Evolutionary conservation across 1,140 invertebrate species (phyloP).

Genomic region (Ctenoplectra terminalis): DNA sequence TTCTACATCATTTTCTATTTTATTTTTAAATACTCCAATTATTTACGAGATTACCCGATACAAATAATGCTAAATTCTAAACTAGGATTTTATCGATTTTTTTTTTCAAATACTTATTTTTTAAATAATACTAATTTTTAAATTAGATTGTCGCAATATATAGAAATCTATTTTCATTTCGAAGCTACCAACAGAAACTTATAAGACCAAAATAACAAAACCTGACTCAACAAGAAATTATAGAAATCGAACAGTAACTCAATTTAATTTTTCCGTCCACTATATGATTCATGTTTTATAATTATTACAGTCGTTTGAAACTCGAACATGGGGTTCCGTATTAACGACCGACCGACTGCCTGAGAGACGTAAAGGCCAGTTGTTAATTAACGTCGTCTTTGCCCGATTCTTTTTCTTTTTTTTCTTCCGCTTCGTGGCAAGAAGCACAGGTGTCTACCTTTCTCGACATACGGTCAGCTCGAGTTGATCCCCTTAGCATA

Average conservation of each 20-base stretch:
- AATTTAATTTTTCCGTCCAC: neutral
- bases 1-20: no score
- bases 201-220: no score
- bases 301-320: neutral
- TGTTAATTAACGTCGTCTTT: constrained; percentile 34
- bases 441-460: constrained; percentile 10
- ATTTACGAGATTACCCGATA: no score
- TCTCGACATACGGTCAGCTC: constrained; percentile 1
- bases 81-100: no score
- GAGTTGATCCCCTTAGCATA: neutral
- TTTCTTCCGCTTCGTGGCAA: neutral
- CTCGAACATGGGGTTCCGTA: neutral
- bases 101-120: no score
- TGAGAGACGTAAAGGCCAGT: constrained; percentile 12
- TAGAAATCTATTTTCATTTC: no score
- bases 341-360: neutral
- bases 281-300: neutral
- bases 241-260: no score
- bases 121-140: no score
- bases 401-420: neutral
- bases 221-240: neutral
- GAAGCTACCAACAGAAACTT: no score
- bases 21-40: no score
- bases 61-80: no score
- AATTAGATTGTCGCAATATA: no score